Percentiles rank a stretch among this genome's conserved stretches.
Evolutionary conservation across 1,140 invertebrate species (phyloP).

Genomic region (Platorchestia sp.): DNA sequence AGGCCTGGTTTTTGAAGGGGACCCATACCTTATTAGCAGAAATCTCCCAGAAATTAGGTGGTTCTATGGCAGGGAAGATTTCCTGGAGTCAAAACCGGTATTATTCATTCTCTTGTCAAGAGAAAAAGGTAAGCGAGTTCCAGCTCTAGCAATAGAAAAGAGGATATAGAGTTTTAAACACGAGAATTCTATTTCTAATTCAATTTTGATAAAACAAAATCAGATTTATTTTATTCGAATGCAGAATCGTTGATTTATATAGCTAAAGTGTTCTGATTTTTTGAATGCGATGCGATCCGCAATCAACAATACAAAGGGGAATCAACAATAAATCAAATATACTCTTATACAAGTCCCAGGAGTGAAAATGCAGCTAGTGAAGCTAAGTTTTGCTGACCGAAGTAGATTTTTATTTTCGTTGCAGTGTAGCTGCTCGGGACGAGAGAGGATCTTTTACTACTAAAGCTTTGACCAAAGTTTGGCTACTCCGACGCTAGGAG

Average conservation of each 20-base stretch:
- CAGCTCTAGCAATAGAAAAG: not conserved
- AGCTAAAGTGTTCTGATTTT: not conserved
- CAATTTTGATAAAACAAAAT: not conserved
- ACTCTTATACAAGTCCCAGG: not conserved
- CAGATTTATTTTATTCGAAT: not conserved
- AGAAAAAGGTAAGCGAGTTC: not conserved
- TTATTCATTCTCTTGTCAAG: not conserved
- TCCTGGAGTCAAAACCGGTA: not conserved
- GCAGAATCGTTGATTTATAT: not conserved
- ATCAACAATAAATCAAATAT: not conserved
- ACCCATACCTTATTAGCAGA: constrained; percentile 40
- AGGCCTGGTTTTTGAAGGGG: not conserved
- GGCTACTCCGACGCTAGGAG: not conserved
- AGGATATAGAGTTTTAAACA: not conserved
- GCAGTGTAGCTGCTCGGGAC: not conserved
- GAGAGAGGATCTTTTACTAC: constrained; percentile 24
- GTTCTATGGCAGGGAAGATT: not conserved
- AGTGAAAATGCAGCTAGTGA: not conserved
- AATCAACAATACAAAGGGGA: not conserved
- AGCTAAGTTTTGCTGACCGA: constrained; percentile 39
- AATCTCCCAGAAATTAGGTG: constrained; percentile 53
- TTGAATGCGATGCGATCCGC: not conserved
- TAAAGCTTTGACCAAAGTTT: constrained; percentile 34
- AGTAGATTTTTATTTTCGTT: constrained; percentile 33
- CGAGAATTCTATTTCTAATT: not conserved